These are phyloP conservation scores for Mylabris phalerata DNA, from an alignment of 1,140 invertebrate genomes.

Conservation along the genomic window DNA sequence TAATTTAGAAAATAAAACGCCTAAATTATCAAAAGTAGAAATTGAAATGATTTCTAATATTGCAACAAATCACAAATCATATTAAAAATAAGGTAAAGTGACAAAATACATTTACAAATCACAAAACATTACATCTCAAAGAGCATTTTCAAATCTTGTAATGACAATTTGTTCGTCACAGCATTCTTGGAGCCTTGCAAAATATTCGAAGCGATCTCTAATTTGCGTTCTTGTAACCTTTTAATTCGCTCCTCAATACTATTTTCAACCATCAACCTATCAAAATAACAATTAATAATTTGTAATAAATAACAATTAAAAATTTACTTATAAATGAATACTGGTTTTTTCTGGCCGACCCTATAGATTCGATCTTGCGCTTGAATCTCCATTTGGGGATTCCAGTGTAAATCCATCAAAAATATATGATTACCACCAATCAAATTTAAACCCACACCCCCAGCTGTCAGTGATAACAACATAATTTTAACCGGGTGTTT, in stretches of 20 bases:
- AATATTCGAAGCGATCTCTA: slow-evolving; percentile 69
- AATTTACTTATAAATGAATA: slow-evolving; percentile 74
- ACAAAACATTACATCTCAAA: slow-evolving; percentile 53
- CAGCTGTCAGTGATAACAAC: slow-evolving; percentile 78
- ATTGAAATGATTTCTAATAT: too few species aligned
- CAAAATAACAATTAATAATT: slow-evolving; percentile 11
- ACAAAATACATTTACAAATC: too few species aligned
- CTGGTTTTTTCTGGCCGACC: slow-evolving; percentile 76
- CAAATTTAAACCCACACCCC: slow-evolving; percentile 86
- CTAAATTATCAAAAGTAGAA: too few species aligned
- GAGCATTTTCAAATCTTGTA: slow-evolving; percentile 71
- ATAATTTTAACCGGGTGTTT: slow-evolving; percentile 45
- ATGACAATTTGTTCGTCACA: slow-evolving; percentile 57
- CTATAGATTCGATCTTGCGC: slow-evolving; percentile 88
- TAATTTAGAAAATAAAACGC: too few species aligned
- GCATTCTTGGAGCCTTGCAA: slow-evolving; percentile 56
- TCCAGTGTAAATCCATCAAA: slow-evolving; percentile 89
- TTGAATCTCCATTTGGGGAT: slow-evolving; percentile 87
- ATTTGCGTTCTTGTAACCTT: slow-evolving; percentile 70
- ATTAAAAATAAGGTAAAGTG: too few species aligned
- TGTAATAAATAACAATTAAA: background rate
- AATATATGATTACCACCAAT: slow-evolving; percentile 86
- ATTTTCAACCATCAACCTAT: slow-evolving; percentile 70
- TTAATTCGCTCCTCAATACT: slow-evolving; percentile 83
- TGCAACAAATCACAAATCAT: too few species aligned